Evolutionary conservation across 2,797 vertebrate genomes (phyloP).

Genomic region (Vireo griseus): DNA sequence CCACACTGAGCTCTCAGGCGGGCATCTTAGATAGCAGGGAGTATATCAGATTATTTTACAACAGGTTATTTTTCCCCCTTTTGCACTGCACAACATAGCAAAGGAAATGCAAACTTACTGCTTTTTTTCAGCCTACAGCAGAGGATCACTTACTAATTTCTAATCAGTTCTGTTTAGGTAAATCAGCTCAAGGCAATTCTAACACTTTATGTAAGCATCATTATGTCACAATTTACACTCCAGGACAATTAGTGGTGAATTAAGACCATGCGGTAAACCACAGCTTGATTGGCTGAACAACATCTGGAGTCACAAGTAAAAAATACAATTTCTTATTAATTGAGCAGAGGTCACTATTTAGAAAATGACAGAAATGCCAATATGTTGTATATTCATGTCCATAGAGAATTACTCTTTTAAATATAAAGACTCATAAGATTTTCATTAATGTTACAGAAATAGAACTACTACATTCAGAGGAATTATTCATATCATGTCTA

Average conservation of each 20-base stretch:
- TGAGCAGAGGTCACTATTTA: not conserved
- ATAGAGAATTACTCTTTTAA: not conserved
- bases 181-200: not conserved
- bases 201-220: rapidly evolving
- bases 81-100: not conserved
- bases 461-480: not conserved
- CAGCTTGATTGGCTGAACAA: not conserved
- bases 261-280: not conserved
- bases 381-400: not conserved
- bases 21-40: not conserved
- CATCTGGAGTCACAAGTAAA: not conserved
- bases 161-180: not conserved
- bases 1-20: rapidly evolving
- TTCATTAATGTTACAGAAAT: not conserved
- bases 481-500: not conserved
- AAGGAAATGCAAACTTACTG: not conserved
- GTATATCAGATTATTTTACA: not conserved
- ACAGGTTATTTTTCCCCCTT: not conserved
- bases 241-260: not conserved
- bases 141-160: not conserved
- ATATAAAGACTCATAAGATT: not conserved
- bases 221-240: not conserved
- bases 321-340: not conserved
- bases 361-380: not conserved
- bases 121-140: not conserved